A percentile compares a stretch with the other conserved stretches of the same genome.
These are phyloP conservation scores for Zosterops hypoxanthus DNA, from an alignment of 2,113 vertebrate species.

Conservation along the genomic window DNA sequence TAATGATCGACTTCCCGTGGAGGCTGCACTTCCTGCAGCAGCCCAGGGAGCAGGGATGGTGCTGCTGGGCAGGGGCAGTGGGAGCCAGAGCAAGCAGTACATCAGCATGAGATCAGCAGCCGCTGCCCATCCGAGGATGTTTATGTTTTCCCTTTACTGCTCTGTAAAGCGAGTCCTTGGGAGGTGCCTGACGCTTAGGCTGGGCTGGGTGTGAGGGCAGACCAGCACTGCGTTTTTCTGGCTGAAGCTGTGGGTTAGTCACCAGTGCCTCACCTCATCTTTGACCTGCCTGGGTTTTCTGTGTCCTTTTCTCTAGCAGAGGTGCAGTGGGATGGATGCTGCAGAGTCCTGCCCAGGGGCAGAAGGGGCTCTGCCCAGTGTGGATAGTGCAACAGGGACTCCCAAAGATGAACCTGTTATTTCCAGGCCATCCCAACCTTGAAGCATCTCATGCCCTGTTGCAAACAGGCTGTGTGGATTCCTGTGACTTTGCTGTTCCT, in stretches of 20 bases:
- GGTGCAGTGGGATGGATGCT: not conserved
- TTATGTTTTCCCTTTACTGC: not conserved
- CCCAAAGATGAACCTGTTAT: not conserved
- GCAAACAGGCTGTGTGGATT: not conserved
- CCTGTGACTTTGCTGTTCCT: not conserved
- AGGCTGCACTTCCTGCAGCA: not conserved
- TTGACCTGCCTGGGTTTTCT: not conserved
- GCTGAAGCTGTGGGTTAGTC: not conserved
- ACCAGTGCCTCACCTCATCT: not conserved
- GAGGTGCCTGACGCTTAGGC: not conserved
- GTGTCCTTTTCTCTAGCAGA: not conserved
- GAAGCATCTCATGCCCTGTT: accelerated
- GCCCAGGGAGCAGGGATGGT: not conserved
- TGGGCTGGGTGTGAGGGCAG: not conserved
- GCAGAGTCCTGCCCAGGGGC: too few species aligned
- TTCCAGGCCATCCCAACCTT: not conserved
- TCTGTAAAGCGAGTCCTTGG: not conserved
- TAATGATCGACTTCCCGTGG: not conserved
- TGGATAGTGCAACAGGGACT: not conserved
- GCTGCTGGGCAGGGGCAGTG: not conserved
- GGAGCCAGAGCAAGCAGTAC: not conserved
- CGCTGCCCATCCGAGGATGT: not conserved
- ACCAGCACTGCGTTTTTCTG: not conserved
- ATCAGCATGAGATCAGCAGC: not conserved
- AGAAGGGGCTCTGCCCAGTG: accelerated